Evolutionary conservation across 1,140 invertebrate genomes (phyloP), one percentile per base, ranked within the genome.

Genomic region (Procambarus clarkii): DNA sequence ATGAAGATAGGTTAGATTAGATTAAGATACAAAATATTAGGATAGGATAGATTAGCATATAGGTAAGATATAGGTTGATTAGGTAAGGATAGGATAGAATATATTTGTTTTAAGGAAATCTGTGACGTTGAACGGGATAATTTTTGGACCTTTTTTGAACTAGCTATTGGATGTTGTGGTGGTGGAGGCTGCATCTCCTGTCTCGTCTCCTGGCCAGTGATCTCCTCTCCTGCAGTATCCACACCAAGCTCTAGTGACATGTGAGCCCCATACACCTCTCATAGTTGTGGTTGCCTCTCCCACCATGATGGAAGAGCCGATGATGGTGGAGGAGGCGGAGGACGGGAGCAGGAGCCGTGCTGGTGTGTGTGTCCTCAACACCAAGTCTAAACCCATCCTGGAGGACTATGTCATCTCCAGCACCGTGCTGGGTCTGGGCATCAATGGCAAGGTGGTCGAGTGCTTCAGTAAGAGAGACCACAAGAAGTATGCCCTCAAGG

Each of bases 371-470:
- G 71, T 82, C 7, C 77, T 91, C 9, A 88, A 93, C 71, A 91
- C 92, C 76, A 93, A 93, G 83, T 44, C 58, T 18, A 88, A 88
- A 9, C 91, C 93, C 18, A 92, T 93, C 34, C 18, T 92, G 13
- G 97, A 98, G 88, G 98, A 99, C 95, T 99, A 99, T 94, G 96
- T 97, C 94, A 98, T 99, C 93, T 98, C 98, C n/a, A 97, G 97
- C 94, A 98, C 96, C 83, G 98, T 99, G 18, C 96, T 99, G 71
- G 99, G 99, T n/a, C 96, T 99, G 48, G 99, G 99, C 21, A 99
- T 99, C 93, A 99, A 99, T 94, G 99, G 99, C 24, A 94, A 94
- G 86, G 97, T 98, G 60, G 96, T 97, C 11, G 96, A 97, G 94
- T 97, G 97, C 94, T 97, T 95, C 93, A 95, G 95, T 44, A 96